Percentiles rank a stretch among this genome's conserved stretches.
Conservation (phyloP, 2,888 invertebrate species). For the Parasteatoda lunata region DNA sequence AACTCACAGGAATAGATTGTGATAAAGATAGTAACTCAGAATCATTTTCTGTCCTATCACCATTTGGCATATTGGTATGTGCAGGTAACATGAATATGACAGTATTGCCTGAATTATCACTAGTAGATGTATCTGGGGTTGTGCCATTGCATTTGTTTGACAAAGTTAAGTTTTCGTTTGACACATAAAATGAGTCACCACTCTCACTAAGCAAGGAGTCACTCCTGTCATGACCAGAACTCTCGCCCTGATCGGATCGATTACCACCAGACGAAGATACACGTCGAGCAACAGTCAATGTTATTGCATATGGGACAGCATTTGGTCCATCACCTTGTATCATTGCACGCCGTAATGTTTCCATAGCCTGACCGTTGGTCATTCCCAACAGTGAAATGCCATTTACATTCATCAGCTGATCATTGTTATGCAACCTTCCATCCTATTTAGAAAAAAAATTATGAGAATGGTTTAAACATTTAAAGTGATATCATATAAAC, state of each 20-base stretch:
- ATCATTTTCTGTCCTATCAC: slow-evolving; percentile 1
- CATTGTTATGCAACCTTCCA: slow-evolving; percentile 88
- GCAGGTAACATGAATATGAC: slow-evolving; percentile 57
- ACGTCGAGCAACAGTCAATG: slow-evolving; percentile 89
- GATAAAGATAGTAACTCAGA: not conserved
- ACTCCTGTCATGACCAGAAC: slow-evolving; percentile 63
- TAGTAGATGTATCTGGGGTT: slow-evolving; percentile 67
- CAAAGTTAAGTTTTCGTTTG: slow-evolving; percentile 50
- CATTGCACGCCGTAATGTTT: slow-evolving; percentile 81
- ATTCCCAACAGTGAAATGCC: slow-evolving; percentile 90
- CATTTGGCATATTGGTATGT: not conserved
- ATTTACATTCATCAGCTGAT: slow-evolving; percentile 92
- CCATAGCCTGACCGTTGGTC: slow-evolving; percentile 96
- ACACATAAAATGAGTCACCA: slow-evolving; percentile 64
- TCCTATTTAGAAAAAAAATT: slow-evolving; percentile 73
- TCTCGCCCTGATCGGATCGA: slow-evolving; percentile 39
- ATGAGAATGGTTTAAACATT: no score
- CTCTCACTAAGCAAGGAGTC: slow-evolving; percentile 65
- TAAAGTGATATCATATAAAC: no score
- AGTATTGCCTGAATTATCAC: slow-evolving; percentile 65
- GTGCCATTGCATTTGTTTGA: slow-evolving; percentile 50
- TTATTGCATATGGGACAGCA: slow-evolving; percentile 88
- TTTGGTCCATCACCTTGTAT: slow-evolving; percentile 75
- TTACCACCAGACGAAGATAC: slow-evolving; percentile 74
- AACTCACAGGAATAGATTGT: not conserved